Base-by-base conservation (phyloP, 2,797 vertebrate species). In the Sebastes taczanowskii region DNA sequence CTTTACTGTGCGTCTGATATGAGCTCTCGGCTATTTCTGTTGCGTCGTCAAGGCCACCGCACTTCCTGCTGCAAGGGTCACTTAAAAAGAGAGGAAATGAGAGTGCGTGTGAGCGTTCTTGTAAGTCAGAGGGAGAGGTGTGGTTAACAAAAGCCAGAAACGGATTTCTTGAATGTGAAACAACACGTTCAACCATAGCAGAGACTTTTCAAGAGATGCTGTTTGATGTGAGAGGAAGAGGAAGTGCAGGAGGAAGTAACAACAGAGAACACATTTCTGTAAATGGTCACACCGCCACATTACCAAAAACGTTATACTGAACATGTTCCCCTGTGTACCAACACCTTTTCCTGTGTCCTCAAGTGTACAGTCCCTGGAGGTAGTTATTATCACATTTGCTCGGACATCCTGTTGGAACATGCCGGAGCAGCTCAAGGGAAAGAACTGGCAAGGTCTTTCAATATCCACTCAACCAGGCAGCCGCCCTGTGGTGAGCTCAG, bases 11-110 rank as follows among this genome's bases (percentile, higher is more conserved):
- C 59, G 53, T 78, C 77, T 2, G 1, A 81, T 61, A 69, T 1
- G 25, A 77, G 71, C 65, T 60, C 67, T 72, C 46, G 2, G 85
- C 82, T 88, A 71, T 89, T 90, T 90, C 77, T 86, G 85, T 67
- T 35, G 14, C 38, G 67, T 80, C 71, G 5, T 77, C 73, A 81
- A 84, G 65, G 61, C 76, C 70, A 53, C 73, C 59, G 0, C 80
- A 78, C 77, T 91, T 90, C 89, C 87, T 88, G 86, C 35, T 70
- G 35, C 38, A 65, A 58, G 74, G 71, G 35, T 71, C 60, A 42
- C 66, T 63, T 38, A 29, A 22, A 46, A 61, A 73, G 16, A 55
- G 56, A 73, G 80, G 88, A 88, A 91, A 71, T 67, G 46, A 87
- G 59, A 73, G 29, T 11, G 42, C 3, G 7, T 0, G 13, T 3